Percentiles rank a stretch among this genome's conserved stretches.
Evolutionary conservation across 2,113 vertebrate species (phyloP).

Genomic region (Recurvirostra avosetta): DNA sequence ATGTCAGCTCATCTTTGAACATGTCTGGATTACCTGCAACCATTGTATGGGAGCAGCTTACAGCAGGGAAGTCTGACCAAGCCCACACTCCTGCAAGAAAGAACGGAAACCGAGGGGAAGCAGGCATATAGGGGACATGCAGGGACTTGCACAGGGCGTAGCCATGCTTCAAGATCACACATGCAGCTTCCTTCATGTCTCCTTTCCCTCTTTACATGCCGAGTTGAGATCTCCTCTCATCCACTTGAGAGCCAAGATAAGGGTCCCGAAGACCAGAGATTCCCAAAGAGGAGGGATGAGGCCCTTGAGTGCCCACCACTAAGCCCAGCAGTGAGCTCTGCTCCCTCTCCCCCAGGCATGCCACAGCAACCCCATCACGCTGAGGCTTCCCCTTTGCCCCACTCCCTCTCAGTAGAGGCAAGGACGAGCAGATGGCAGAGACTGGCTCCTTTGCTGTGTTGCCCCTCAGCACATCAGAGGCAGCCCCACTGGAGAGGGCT

Average conservation of each 20-base stretch:
- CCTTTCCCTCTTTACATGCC: not conserved
- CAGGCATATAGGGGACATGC: not conserved
- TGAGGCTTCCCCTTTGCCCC: rapidly evolving
- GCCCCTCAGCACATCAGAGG: not conserved
- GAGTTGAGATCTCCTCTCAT: not conserved
- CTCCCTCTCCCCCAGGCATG: not conserved
- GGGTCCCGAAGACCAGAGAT: not conserved
- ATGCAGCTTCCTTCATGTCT: not conserved
- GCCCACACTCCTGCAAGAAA: not conserved
- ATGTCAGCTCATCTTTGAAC: not conserved
- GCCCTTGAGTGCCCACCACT: not conserved
- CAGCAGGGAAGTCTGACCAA: not conserved
- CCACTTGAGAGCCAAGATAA: not conserved
- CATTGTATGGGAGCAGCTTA: not conserved
- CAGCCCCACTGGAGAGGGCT: not conserved
- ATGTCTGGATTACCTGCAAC: not conserved
- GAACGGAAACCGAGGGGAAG: not conserved
- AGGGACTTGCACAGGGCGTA: not conserved
- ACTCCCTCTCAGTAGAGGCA: not conserved
- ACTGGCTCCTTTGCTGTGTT: not conserved
- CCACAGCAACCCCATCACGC: not conserved
- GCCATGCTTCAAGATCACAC: not conserved
- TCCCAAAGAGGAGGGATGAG: not conserved
- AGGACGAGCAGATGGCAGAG: not conserved
- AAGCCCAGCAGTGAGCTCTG: not conserved